Evolutionary conservation across 1,140 invertebrate species (phyloP), one percentile per base, ranked within the genome.

Genomic region (Antheraea mylitta): DNA sequence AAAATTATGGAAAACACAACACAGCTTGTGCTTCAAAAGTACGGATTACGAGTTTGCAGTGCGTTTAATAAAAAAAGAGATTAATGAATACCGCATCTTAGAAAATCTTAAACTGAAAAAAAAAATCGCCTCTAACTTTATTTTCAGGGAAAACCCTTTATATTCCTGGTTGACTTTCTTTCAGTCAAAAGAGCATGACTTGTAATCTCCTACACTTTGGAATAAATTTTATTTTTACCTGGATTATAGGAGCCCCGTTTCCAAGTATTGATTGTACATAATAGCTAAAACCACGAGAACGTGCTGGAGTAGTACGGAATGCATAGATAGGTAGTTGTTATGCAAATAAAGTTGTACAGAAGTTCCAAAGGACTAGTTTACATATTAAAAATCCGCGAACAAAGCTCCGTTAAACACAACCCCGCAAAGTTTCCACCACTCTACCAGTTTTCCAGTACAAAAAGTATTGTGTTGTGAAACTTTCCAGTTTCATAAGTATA

Each of bases 281-380:
- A 42, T 7, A 11, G 38, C 16, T 53, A 53, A 5, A 53, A 7
- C 45, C 38, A 42, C 7, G 38, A 42, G 45, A 53, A n/a, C 0
- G 16, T 13, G 4, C 10, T 53, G 45, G 45, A n/a, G 45, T 9
- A 13, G 16, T 53, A 9, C 16, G 13, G 5, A n/a, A 4, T 30
- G 22, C 16, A 53, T 53, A 53, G 16, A 53, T 13, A 53, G 45
- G 45, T 53, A 53, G 45, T 53, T 53, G 45, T 53, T 53, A 53
- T 53, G 45, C 45, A 53, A 53, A 53, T 53, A 53, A 13, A 53
- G 45, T 53, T 53, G 45, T 13, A 53, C 45, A 53, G 45, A n/a
- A 53, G 16, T 53, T 53, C 45, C 5, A 53, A 53, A 53, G 45
- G 45, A 53, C 45, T 16, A 53, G 45, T 53, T 53, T 53, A 53